Base-by-base conservation (phyloP, 1,140 invertebrate genomes). In the Andrena cerasifolii region DNA sequence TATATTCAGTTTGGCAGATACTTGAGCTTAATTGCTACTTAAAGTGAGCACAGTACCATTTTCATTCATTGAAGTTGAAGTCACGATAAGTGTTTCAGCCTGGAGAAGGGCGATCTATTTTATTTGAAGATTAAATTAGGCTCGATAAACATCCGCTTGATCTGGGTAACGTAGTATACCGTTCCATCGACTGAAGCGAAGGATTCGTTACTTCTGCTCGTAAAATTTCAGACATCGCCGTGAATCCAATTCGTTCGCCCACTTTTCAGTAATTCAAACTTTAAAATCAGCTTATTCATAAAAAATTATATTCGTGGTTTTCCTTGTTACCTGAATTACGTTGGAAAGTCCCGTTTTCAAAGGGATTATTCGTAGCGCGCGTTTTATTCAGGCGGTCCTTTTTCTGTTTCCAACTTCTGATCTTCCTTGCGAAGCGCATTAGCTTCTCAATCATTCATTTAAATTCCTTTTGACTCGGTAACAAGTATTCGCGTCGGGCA, bases 311-410 rank as follows among this genome's bases (percentile, higher is more conserved):
- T 21, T 33, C 3, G 8, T 6, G 12, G 16, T 56, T 5, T 18
- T 67, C 51, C 36, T 45, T 10, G 28, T 43, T 75, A 18, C 33
- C 70, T 53, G 4, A n/a, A 63, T 33, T 66, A 66, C 24, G n/a
- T 53, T 45, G 12, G 31, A 62, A 68, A 76, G 62, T 76, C 62
- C 36, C 63, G 26, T 75, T 33, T 75, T 53, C 16, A 5, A 45
- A 24, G 51, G 63, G 24, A 75, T 75, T 40, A 43, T 67, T 59
- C 43, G 6, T 61, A 47, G 63, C 62, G 61, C 62, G 33, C 53
- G 21, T 36, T 75, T 75, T 75, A 75, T 75, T 79, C 24, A 67
- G 59, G 36, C 63, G 53, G 45, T 40, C n/a, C 43, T 65, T 45
- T 75, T 72, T 79, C 26, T 74, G 56, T 58, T 79, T 78, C 0